Evolutionary conservation across 2,113 vertebrate genomes (phyloP).

Genomic region (Noctilio leporinus): DNA sequence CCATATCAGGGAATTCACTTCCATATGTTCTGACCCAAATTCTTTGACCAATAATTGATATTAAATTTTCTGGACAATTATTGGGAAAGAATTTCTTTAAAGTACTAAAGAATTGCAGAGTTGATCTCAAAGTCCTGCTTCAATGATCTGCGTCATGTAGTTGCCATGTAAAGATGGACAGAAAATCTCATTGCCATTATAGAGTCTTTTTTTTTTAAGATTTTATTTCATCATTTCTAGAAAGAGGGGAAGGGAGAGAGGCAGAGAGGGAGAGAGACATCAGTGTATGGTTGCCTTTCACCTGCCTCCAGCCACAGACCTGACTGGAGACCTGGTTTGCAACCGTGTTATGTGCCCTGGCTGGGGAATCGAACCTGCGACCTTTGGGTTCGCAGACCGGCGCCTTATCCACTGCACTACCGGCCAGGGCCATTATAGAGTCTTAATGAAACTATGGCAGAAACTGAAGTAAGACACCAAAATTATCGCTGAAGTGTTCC

Average conservation of each 20-base stretch:
- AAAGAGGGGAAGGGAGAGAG: too few species aligned
- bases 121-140: background rate
- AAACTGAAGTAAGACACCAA: background rate
- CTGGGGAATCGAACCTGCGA: too few species aligned
- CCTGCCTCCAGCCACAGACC: too few species aligned
- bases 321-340: too few species aligned
- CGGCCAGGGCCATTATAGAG: background rate
- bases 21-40: background rate
- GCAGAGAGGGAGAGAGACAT: too few species aligned
- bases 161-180: background rate
- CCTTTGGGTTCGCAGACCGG: too few species aligned
- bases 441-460: background rate
- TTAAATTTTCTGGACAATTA: conserved; percentile 9
- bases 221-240: too few species aligned
- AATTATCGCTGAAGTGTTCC: background rate
- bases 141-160: background rate
- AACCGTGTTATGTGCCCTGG: too few species aligned
- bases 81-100: background rate
- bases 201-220: too few species aligned
- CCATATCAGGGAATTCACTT: background rate
- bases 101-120: background rate
- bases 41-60: background rate
- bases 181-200: background rate
- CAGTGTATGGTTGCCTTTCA: too few species aligned
- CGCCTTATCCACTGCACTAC: too few species aligned